These are phyloP conservation scores for Drosophila quinaria DNA, from an alignment of 2,888 invertebrate species.

Conservation along the genomic window DNA sequence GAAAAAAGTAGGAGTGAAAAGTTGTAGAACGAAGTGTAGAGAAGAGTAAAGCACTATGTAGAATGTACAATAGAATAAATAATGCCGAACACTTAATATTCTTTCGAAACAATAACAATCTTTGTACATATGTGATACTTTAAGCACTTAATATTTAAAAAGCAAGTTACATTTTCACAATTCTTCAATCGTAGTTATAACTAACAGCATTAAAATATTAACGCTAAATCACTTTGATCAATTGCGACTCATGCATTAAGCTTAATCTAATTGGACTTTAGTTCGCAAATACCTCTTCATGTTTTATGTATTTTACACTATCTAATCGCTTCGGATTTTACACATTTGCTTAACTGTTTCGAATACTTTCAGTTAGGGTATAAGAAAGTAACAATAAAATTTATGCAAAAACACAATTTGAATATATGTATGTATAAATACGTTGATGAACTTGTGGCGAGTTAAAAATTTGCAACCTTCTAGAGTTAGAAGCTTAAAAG, in stretches of 20 bases:
- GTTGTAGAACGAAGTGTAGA: constrained; percentile 13
- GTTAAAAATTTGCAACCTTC: neutral
- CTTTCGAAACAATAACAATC: neutral
- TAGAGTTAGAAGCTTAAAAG: too few relatives aligned
- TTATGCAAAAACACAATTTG: constrained; percentile 35
- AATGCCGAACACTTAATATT: neutral
- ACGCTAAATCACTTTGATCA: too few relatives aligned
- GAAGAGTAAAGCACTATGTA: neutral
- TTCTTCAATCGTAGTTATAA: too few relatives aligned
- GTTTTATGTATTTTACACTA: neutral
- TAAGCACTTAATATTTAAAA: too few relatives aligned
- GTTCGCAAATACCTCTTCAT: neutral
- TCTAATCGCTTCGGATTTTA: neutral
- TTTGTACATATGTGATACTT: too few relatives aligned
- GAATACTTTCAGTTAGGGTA: constrained; percentile 2
- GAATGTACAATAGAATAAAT: neutral
- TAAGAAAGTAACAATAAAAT: constrained; percentile 25
- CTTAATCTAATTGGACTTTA: too few relatives aligned
- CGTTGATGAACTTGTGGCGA: constrained; percentile 22
- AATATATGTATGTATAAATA: constrained; percentile 37
- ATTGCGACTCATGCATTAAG: too few relatives aligned
- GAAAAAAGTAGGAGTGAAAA: constrained; percentile 17
- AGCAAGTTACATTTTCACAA: too few relatives aligned
- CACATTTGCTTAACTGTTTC: neutral
- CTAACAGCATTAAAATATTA: too few relatives aligned